Percentiles rank a stretch among this genome's conserved stretches.
Conservation (phyloP, 2,888 invertebrate genomes). For the Tipula confusa region DNA sequence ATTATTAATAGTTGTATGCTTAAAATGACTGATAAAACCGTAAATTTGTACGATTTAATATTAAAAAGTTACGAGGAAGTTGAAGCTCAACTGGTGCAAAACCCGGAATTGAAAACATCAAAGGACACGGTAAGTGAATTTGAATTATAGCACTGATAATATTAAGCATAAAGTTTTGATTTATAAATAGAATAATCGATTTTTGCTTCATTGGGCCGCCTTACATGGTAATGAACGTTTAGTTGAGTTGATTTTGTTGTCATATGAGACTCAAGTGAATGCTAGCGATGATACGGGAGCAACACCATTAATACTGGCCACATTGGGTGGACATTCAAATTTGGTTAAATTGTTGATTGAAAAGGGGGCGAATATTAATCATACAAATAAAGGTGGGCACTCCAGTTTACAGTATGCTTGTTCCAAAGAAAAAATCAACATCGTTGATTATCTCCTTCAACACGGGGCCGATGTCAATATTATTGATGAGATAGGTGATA, state of each 20-base stretch:
- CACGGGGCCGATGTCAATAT: constrained; percentile 34
- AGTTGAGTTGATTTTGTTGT: background rate
- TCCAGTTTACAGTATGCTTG: constrained; percentile 34
- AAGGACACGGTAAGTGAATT: background rate
- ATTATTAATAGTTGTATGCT: too few species aligned
- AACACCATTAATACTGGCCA: constrained; percentile 34
- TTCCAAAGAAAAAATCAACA: constrained; percentile 34
- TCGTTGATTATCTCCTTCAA: constrained; percentile 33
- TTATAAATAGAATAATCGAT: background rate
- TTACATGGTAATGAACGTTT: background rate
- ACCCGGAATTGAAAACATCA: background rate
- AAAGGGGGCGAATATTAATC: constrained; percentile 34
- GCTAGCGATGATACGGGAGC: constrained; percentile 33
- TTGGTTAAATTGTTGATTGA: constrained; percentile 32
- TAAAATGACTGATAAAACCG: background rate
- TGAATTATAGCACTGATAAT: background rate
- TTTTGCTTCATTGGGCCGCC: background rate
- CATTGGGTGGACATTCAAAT: constrained; percentile 34
- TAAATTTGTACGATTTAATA: background rate
- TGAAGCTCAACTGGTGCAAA: background rate
- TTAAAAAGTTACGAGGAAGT: background rate
- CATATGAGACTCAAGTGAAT: constrained; percentile 29
- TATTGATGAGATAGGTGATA: constrained; percentile 33
- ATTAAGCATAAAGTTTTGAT: background rate
- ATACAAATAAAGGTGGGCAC: constrained; percentile 34